phyloP scores from a whole-genome alignment of 2,888 invertebrate species.

The Tiphia femorata region DNA sequence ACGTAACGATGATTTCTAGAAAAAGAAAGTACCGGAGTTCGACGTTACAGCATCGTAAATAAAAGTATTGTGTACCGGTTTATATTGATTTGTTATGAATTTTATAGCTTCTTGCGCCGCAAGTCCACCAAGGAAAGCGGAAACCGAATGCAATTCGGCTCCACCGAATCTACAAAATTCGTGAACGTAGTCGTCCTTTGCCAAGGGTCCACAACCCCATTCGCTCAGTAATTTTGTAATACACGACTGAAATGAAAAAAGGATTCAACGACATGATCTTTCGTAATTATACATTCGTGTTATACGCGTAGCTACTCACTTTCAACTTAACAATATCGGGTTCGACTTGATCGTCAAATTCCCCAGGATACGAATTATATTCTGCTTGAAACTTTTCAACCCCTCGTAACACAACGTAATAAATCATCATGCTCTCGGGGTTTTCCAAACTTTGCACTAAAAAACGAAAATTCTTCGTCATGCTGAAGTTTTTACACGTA shows the following conservation, averaged over 20 bases:
- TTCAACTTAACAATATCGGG: constrained; percentile 91
- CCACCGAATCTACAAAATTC: constrained; percentile 97
- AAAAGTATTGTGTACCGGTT: constrained; percentile 95
- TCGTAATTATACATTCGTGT: constrained; percentile 14
- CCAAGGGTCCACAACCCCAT: constrained; percentile 83
- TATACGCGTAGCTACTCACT: no score
- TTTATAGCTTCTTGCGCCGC: constrained; percentile 94
- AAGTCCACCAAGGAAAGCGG: constrained; percentile 93
- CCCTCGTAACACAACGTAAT: constrained; percentile 91
- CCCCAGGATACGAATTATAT: constrained; percentile 91
- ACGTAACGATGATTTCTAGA: constrained; percentile 70
- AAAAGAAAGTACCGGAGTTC: constrained; percentile 83
- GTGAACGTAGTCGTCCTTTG: constrained; percentile 94
- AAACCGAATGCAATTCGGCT: constrained; percentile 93
- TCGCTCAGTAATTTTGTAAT: constrained; percentile 83
- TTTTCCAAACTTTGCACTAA: constrained; percentile 82
- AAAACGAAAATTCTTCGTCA: constrained; percentile 9
- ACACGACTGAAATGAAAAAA: constrained; percentile 66
- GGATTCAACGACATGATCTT: constrained; percentile 1
- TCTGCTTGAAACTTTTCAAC: constrained; percentile 90
- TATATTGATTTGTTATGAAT: constrained; percentile 94
- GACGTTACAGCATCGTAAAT: constrained; percentile 95
- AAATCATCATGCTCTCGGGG: constrained; percentile 88
- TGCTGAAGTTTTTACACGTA: neutral
- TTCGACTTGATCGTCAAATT: constrained; percentile 86